Evolutionary conservation across 2,113 vertebrate species (phyloP).

Genomic region (Seriola aureovittata): DNA sequence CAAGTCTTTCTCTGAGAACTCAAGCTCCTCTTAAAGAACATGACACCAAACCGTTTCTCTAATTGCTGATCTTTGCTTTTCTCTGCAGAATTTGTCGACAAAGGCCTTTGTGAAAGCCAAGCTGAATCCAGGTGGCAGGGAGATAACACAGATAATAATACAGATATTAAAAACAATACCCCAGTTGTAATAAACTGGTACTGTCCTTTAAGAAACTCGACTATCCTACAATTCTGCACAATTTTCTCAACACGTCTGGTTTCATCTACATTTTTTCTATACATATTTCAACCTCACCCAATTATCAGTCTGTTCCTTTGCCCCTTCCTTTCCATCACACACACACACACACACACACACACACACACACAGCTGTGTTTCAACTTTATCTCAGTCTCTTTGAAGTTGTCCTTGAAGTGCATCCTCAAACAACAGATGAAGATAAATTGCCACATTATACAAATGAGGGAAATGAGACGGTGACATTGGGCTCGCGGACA

Average conservation of each 20-base stretch:
- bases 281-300: not conserved
- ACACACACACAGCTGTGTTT: not conserved
- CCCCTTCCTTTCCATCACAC: not conserved
- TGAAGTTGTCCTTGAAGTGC: not conserved
- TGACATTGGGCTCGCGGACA: not conserved
- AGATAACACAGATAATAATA: not conserved
- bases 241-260: not conserved
- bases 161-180: no score
- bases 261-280: not conserved
- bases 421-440: not conserved
- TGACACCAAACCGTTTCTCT: conserved; percentile 31
- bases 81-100: conserved; percentile 51
- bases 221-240: not conserved
- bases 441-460: not conserved
- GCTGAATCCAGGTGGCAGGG: conserved; percentile 9
- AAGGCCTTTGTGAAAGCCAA: conserved; percentile 41
- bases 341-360: not conserved
- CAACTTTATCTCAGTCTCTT: not conserved
- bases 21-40: conserved; percentile 49
- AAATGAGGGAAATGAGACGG: not conserved
- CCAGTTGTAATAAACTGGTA: no score
- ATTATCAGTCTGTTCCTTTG: not conserved
- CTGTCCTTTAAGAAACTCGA: no score
- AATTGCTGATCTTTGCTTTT: conserved; percentile 72
- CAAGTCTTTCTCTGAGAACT: conserved; percentile 47